Percentiles rank a stretch among this genome's conserved stretches.
phyloP scores from a whole-genome alignment of 2,888 invertebrate species.

The Odontothrips loti region DNA sequence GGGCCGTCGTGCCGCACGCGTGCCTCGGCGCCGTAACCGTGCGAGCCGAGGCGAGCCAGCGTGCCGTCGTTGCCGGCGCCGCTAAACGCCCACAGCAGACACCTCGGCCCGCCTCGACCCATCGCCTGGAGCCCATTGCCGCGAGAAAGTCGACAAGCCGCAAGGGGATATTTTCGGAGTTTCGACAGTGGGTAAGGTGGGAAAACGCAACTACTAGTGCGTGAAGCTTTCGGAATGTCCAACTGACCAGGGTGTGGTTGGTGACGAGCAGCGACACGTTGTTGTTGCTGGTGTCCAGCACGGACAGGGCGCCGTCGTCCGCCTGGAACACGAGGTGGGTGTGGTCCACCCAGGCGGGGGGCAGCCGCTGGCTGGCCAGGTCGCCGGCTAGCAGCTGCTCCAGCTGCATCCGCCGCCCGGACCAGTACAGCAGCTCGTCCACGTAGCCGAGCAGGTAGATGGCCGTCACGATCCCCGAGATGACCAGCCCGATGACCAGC shows the following conservation, averaged over 20 bases:
- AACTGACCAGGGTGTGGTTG: constrained; percentile 79
- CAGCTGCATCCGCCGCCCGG: constrained; percentile 77
- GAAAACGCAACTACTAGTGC: too few relatives aligned
- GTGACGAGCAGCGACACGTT: constrained; percentile 74
- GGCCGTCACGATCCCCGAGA: constrained; percentile 82
- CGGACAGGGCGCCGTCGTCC: constrained; percentile 77
- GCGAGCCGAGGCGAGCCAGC: too few relatives aligned
- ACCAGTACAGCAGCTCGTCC: constrained; percentile 85
- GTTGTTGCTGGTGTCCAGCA: constrained; percentile 74
- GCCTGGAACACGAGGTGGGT: constrained; percentile 81
- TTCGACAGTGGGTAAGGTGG: too few relatives aligned
- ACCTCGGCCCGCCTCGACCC: too few relatives aligned
- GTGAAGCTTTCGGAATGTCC: too few relatives aligned
- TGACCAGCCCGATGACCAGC: constrained; percentile 80
- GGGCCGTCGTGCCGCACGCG: too few relatives aligned
- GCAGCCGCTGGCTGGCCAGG: constrained; percentile 65
- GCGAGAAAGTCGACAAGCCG: too few relatives aligned
- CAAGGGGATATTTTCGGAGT: too few relatives aligned
- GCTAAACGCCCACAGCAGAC: too few relatives aligned
- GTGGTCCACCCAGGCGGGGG: constrained; percentile 76
- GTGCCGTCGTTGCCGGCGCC: too few relatives aligned
- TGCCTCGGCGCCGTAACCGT: too few relatives aligned
- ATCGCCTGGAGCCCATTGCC: too few relatives aligned
- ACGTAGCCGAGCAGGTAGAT: constrained; percentile 86
- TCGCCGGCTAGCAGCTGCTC: constrained; percentile 78